phyloP scores from a whole-genome alignment of 2,888 invertebrate species.

The Bursaphelenchus okinawaensis region DNA sequence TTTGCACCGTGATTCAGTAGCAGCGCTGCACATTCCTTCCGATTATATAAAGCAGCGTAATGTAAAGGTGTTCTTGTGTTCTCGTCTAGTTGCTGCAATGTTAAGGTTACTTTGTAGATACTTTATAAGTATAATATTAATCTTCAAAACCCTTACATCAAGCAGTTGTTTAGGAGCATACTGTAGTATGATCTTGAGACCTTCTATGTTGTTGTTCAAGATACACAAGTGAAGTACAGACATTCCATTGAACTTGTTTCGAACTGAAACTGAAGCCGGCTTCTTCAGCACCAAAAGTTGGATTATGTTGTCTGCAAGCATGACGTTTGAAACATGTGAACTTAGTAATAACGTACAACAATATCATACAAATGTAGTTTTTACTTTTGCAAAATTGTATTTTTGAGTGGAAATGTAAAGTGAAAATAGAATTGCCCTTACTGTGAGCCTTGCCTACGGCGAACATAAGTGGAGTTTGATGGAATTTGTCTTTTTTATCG shows the following conservation, averaged over 20 bases:
- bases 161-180: neutral
- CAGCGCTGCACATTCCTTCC: slow-evolving; percentile 20
- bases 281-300: slow-evolving; percentile 37
- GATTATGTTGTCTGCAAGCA: slow-evolving; percentile 36
- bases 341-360: too few species aligned
- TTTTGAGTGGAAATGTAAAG: too few species aligned
- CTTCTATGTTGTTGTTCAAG: slow-evolving; percentile 40
- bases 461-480: slow-evolving; percentile 50
- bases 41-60: slow-evolving; percentile 29
- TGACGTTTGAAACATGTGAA: neutral
- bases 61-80: slow-evolving; percentile 45
- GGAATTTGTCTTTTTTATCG: slow-evolving; percentile 44
- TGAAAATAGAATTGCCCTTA: too few species aligned
- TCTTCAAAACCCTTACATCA: neutral
- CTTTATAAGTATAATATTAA: neutral
- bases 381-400: too few species aligned
- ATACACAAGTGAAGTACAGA: slow-evolving; percentile 51
- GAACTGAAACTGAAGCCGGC: slow-evolving; percentile 19
- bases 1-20: slow-evolving; percentile 34
- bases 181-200: slow-evolving; percentile 32
- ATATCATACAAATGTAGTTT: too few species aligned
- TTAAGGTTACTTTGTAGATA: neutral
- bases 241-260: slow-evolving; percentile 30
- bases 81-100: slow-evolving; percentile 36
- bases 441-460: slow-evolving; percentile 23